These are phyloP conservation scores for Tachyglossus aculeatus DNA, from an alignment of 2,797 vertebrate genomes.

Conservation along the genomic window DNA sequence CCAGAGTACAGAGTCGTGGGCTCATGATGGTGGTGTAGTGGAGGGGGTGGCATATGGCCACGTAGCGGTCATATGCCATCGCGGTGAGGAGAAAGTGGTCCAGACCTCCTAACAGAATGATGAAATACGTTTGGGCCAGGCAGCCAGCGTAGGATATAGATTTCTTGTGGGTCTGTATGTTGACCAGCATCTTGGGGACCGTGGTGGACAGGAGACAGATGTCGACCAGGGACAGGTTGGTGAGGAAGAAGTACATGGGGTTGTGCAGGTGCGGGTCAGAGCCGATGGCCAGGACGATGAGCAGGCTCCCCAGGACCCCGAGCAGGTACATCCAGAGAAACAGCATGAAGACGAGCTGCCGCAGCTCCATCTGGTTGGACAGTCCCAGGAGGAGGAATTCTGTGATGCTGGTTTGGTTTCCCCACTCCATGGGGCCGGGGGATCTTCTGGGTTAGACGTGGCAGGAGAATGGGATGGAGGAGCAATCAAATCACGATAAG, in stretches of 20 bases:
- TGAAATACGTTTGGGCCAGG: constrained; percentile 49
- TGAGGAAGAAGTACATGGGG: constrained; percentile 51
- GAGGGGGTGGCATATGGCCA: constrained; percentile 41
- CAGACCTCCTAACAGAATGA: constrained; percentile 35
- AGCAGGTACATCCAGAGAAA: constrained; percentile 44
- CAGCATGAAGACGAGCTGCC: constrained; percentile 18
- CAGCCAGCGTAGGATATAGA: constrained; percentile 20
- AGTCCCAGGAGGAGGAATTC: constrained; percentile 53
- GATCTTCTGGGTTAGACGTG: too few relatives aligned
- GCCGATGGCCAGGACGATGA: constrained; percentile 31
- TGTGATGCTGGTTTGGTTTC: constrained; percentile 15
- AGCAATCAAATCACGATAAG: too few relatives aligned
- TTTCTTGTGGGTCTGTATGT: constrained; percentile 23
- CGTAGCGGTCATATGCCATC: constrained; percentile 45
- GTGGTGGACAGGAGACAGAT: constrained; percentile 34
- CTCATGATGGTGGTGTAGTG: constrained; percentile 17
- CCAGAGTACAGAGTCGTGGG: neutral
- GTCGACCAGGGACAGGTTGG: constrained; percentile 42
- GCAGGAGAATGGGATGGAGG: too few relatives aligned
- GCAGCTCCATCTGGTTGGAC: constrained; percentile 7
- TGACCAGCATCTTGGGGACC: constrained; percentile 21
- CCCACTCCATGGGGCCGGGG: neutral
- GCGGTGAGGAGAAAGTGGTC: constrained; percentile 45
- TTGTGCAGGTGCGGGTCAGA: constrained; percentile 6
- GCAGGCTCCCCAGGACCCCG: constrained; percentile 29